Evolutionary conservation across 2,888 invertebrate genomes (phyloP).

Genomic region (Eupithecia tripunctaria): DNA sequence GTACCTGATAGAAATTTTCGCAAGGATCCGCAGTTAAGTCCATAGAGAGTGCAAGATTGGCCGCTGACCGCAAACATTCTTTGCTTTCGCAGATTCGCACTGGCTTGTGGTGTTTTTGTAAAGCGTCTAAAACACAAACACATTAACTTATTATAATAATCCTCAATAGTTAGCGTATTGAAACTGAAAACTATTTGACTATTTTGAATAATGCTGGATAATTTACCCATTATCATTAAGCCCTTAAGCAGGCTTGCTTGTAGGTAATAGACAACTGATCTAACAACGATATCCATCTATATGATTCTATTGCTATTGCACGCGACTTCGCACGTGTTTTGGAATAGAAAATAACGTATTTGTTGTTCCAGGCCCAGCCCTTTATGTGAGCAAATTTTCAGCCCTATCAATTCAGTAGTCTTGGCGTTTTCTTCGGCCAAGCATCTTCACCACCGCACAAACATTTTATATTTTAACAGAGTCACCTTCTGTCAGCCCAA

Average conservation of each 20-base stretch:
- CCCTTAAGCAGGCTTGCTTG: too few species aligned
- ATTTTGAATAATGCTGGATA: neutral
- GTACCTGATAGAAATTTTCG: slow-evolving; percentile 91
- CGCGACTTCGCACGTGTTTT: too few species aligned
- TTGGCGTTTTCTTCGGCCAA: too few species aligned
- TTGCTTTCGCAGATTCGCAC: slow-evolving; percentile 84
- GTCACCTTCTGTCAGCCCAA: neutral
- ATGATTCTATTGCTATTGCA: too few species aligned
- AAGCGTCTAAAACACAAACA: slow-evolving; percentile 55
- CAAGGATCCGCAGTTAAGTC: slow-evolving; percentile 89
- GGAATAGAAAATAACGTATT: too few species aligned
- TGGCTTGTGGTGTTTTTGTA: slow-evolving; percentile 63
- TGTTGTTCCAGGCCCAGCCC: too few species aligned
- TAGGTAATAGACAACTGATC: too few species aligned
- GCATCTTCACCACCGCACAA: too few species aligned
- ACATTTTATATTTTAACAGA: neutral
- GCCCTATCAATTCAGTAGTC: too few species aligned
- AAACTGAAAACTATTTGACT: neutral
- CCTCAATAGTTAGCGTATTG: neutral
- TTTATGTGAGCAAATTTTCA: too few species aligned
- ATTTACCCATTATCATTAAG: too few species aligned
- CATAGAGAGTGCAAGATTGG: slow-evolving; percentile 90
- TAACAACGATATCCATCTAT: too few species aligned
- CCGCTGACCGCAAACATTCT: slow-evolving; percentile 89
- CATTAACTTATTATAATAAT: neutral